A percentile compares a stretch with the other conserved stretches of the same genome.
Conservation (phyloP, 2,888 invertebrate genomes). For the Thereva nobilitata region DNA sequence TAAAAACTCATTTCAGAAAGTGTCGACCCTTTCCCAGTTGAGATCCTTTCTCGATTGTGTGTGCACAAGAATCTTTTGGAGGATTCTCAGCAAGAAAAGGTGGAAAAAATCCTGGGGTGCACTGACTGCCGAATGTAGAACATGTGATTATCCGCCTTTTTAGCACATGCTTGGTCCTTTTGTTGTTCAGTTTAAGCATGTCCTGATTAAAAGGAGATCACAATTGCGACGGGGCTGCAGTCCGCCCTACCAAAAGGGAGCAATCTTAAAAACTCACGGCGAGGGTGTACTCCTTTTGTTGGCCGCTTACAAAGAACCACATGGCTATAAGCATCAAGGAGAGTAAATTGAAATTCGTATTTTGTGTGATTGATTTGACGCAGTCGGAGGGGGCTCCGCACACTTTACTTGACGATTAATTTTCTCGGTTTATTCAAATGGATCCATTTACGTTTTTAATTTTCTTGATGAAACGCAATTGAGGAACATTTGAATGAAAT, state of each 20-base stretch:
- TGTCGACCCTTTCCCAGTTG: too few species aligned
- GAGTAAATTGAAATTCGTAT: conserved; percentile 30
- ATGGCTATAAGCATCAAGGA: conserved; percentile 3
- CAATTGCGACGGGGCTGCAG: conserved; percentile 21
- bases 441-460: conserved; percentile 19
- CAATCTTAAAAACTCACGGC: conserved; percentile 25
- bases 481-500: too few species aligned
- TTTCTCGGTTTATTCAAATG: conserved; percentile 19
- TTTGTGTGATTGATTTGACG: conserved; percentile 36
- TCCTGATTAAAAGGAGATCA: conserved; percentile 33
- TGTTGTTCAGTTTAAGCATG: conserved; percentile 40
- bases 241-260: conserved; percentile 24
- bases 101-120: too few species aligned
- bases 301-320: conserved; percentile 31
- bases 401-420: conserved; percentile 25
- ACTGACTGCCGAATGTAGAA: conserved; percentile 34
- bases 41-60: too few species aligned
- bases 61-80: too few species aligned
- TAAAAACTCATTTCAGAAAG: too few species aligned
- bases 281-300: conserved; percentile 24
- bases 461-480: conserved; percentile 29
- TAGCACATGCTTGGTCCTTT: conserved; percentile 46
- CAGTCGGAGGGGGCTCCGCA: conserved; percentile 19
- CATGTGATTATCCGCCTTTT: conserved; percentile 47
- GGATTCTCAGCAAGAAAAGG: too few species aligned